A percentile compares a stretch with the other conserved stretches of the same genome.
phyloP scores from a whole-genome alignment of 1,140 invertebrate species.

The Nixonia krombeini region DNA sequence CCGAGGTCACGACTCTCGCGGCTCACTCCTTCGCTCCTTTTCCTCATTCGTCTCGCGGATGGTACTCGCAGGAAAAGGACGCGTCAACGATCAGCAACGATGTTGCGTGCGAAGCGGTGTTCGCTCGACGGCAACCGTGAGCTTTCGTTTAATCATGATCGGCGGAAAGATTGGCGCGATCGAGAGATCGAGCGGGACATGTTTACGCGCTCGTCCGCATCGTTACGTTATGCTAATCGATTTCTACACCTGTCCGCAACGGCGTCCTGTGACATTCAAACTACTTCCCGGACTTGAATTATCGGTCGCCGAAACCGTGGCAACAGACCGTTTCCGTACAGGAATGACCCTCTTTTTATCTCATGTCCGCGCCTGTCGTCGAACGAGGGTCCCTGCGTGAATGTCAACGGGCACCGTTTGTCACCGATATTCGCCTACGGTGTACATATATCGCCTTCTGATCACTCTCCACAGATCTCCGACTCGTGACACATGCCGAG shows the following conservation, averaged over 20 bases:
- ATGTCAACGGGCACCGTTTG: conserved; percentile 2
- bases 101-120: background rate
- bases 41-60: conserved; percentile 7
- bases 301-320: conserved; percentile 22
- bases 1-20: conserved; percentile 38
- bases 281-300: conserved; percentile 31
- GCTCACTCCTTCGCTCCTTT: conserved; percentile 16
- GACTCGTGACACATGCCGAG: background rate
- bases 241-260: conserved; percentile 46
- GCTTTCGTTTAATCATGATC: conserved; percentile 30
- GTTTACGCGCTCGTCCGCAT: conserved; percentile 36
- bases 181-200: conserved; percentile 21
- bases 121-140: background rate
- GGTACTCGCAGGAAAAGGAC: background rate
- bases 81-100: conserved; percentile 17
- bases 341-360: conserved; percentile 11
- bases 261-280: conserved; percentile 24
- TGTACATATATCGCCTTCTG: conserved; percentile 3
- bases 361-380: background rate
- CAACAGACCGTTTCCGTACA: conserved; percentile 21
- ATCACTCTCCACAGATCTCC: background rate
- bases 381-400: conserved; percentile 2
- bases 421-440: background rate
- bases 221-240: conserved; percentile 54
- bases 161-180: conserved; percentile 15